Base-by-base conservation (phyloP, 2,797 vertebrate genomes). In the Halcyon chelicuti region DNA sequence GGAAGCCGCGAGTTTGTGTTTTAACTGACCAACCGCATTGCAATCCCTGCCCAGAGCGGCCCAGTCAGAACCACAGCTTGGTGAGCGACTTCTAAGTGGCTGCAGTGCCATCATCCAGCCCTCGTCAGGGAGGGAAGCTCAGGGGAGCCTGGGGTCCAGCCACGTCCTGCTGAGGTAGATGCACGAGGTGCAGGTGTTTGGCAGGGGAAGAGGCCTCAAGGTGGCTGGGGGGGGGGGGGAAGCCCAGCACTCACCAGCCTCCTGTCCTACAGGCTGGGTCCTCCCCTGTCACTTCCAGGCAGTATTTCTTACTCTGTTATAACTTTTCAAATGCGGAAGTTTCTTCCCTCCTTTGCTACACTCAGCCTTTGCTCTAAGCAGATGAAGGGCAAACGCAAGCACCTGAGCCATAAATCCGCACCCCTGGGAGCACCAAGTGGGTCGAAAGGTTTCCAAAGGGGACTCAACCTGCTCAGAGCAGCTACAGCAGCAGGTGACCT, bases 161-260 rank as follows among this genome's bases (percentile, higher is more conserved):
- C 51, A 54, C 1, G 0, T 65, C 84, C 87, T 73, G 82, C 82
- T 88, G 95, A 95, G 96, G 94, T 94, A 94, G 90, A 88, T 95
- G 39, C 0, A 74, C n/a, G 18, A 67, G 22, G 35, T 31, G 70
- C 80, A 35, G 46, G 78, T 5, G 2, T 37, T 12, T 20, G 37
- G 55, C 76, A 46, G 20, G n/a, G 61, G 49, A 71, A 44, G 55
- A 44, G 73, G 5, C 5, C 62, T 37, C 7, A 20, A 0, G 52
- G 58, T 2, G 1, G 52, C 40, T 11, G 46, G 21, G 12, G 2
- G 2, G 33, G 67, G 54, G 9, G 6, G 67, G 54, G 9, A 5
- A 76, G 74, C 42, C 8, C 22, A 2, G 42, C 0, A 2, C 73
- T 61, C 75, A 12, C 42, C 81, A 47, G 76, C 47, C 72, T 75